These are phyloP conservation scores for Thamnophis elegans DNA, from an alignment of 2,797 vertebrate species.

Conservation along the genomic window DNA sequence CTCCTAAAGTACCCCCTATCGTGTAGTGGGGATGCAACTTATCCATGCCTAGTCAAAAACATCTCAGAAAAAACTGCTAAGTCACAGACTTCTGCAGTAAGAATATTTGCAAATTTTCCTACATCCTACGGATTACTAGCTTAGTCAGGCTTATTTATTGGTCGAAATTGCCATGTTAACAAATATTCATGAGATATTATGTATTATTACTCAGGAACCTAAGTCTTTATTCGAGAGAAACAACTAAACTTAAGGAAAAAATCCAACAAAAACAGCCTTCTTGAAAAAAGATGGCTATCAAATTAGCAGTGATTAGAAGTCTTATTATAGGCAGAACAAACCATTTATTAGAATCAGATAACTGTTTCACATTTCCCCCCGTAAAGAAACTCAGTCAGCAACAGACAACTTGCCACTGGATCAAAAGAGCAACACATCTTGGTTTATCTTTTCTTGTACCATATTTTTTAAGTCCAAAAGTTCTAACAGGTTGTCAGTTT, in stretches of 20 bases:
- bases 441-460: constrained; percentile 21
- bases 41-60: not conserved
- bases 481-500: constrained; percentile 18
- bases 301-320: not conserved
- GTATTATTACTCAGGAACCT: not conserved
- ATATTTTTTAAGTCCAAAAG: constrained; percentile 15
- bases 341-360: not conserved
- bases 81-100: constrained; percentile 1
- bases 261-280: not conserved
- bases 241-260: not conserved
- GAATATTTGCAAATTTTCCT: not conserved
- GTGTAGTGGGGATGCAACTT: not conserved
- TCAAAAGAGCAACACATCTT: constrained; percentile 14
- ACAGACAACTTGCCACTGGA: not conserved
- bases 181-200: not conserved
- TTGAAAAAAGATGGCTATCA: not conserved
- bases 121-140: constrained; percentile 17
- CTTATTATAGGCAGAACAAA: not conserved
- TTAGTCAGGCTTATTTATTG: constrained; percentile 21
- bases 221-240: not conserved
- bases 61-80: not conserved
- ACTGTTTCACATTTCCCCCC: constrained; percentile 20
- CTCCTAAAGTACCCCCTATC: not conserved
- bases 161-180: not conserved
- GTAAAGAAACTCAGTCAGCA: constrained; percentile 25